Percentiles rank a stretch among this genome's conserved stretches.
These are phyloP conservation scores for Lutraria rhynchaena DNA, from an alignment of 1,140 invertebrate genomes.

Conservation along the genomic window DNA sequence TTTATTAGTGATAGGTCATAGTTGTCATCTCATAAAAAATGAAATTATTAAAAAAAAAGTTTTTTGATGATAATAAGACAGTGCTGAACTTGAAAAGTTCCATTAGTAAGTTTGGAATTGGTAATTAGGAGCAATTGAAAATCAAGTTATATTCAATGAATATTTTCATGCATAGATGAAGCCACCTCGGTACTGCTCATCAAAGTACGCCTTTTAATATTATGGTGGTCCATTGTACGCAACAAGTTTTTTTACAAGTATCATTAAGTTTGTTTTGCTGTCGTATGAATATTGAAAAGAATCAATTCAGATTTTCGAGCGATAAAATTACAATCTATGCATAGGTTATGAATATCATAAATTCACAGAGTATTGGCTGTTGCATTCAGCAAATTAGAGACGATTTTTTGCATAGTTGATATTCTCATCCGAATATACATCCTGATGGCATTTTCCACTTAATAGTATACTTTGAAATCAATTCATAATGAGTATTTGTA, in stretches of 20 bases:
- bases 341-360: slow-evolving; percentile 36
- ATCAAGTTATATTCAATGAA: slow-evolving; percentile 39
- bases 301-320: slow-evolving; percentile 17
- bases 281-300: slow-evolving; percentile 41
- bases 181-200: too few relatives aligned
- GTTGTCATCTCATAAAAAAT: too few relatives aligned
- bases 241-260: not conserved
- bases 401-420: not conserved
- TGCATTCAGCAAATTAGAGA: not conserved
- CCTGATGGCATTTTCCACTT: not conserved
- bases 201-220: not conserved
- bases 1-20: too few relatives aligned
- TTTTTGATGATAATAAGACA: too few relatives aligned
- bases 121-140: slow-evolving; percentile 27
- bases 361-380: slow-evolving; percentile 18
- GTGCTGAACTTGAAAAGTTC: too few relatives aligned
- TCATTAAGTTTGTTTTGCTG: not conserved
- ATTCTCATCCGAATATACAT: slow-evolving; percentile 2
- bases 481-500: slow-evolving; percentile 38
- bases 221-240: not conserved
- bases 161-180: slow-evolving; percentile 34
- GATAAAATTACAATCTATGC: slow-evolving; percentile 42
- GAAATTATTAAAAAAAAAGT: too few relatives aligned
- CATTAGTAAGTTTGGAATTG: not conserved
- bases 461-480: slow-evolving; percentile 39